Conservation (phyloP, 2,888 invertebrate species). For the Andricus curvator region DNA sequence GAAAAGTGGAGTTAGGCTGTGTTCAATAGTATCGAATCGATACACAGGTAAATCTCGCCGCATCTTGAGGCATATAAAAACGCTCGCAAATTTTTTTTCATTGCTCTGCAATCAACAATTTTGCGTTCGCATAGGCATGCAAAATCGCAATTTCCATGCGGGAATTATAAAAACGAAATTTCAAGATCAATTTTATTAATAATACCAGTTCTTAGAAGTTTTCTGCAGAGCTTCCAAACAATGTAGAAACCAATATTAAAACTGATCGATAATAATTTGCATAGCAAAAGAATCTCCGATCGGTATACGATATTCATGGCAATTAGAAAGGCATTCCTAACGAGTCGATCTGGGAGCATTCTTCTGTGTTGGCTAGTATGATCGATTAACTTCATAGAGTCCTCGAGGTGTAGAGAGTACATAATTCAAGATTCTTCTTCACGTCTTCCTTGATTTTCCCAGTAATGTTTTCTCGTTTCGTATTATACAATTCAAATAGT, state of each 20-base stretch:
- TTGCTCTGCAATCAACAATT: too few species aligned
- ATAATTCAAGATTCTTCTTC: constrained; percentile 54
- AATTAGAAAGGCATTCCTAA: constrained; percentile 51
- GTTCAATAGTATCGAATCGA: too few species aligned
- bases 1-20: too few species aligned
- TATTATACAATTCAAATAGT: constrained; percentile 5
- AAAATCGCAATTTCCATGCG: too few species aligned
- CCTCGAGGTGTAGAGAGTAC: constrained; percentile 61
- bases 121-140: too few species aligned
- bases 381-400: constrained; percentile 62
- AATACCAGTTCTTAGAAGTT: constrained; percentile 61
- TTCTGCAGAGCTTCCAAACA: background rate
- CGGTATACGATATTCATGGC: constrained; percentile 46
- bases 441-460: constrained; percentile 52
- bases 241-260: constrained; percentile 12
- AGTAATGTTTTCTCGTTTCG: constrained; percentile 40
- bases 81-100: too few species aligned
- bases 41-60: too few species aligned
- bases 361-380: constrained; percentile 52
- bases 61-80: too few species aligned
- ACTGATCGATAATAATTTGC: background rate
- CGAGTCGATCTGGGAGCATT: constrained; percentile 55
- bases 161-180: too few species aligned
- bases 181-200: too few species aligned
- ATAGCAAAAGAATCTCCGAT: constrained; percentile 3